These are phyloP conservation scores for Alces alces DNA, from an alignment of 2,113 vertebrate species.

Conservation along the genomic window DNA sequence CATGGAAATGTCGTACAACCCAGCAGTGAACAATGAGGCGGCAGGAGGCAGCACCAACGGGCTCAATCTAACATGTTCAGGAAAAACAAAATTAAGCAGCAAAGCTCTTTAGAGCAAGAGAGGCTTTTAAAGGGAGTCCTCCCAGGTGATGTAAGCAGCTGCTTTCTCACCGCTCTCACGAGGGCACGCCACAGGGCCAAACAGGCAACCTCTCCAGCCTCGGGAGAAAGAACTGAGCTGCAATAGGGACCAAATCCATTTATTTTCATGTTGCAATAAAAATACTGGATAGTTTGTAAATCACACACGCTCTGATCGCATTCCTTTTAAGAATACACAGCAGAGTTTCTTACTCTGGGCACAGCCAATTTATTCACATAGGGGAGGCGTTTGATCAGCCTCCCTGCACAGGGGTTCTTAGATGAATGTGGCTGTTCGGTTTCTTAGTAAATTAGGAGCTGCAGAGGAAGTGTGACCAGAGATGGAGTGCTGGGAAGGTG, in stretches of 20 bases:
- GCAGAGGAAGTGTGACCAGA: slow-evolving; percentile 31
- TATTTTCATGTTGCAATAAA: slow-evolving; percentile 53
- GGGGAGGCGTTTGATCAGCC: slow-evolving; percentile 41
- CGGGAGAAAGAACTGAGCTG: neutral
- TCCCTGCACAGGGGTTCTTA: neutral
- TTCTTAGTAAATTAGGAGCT: slow-evolving; percentile 37
- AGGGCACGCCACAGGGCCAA: neutral
- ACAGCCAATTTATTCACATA: slow-evolving; percentile 42
- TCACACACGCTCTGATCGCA: neutral
- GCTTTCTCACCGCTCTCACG: neutral
- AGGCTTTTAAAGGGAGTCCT: slow-evolving; percentile 2
- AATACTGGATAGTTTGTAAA: slow-evolving; percentile 41
- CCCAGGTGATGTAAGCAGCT: slow-evolving; percentile 35
- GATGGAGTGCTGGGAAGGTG: neutral
- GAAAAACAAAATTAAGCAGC: slow-evolving; percentile 47
- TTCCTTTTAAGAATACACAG: slow-evolving; percentile 54
- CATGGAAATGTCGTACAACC: neutral
- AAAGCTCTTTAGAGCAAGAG: slow-evolving; percentile 14
- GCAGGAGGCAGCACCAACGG: neutral
- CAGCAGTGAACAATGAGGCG: slow-evolving; percentile 14
- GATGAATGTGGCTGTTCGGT: neutral
- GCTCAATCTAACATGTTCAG: neutral
- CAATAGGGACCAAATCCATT: slow-evolving; percentile 5
- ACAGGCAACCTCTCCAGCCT: neutral
- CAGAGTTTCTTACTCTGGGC: slow-evolving; percentile 28